Percentiles rank a stretch among this genome's conserved stretches.
Conservation (phyloP, 2,797 vertebrate genomes). For the Micrastur ruficollis region DNA sequence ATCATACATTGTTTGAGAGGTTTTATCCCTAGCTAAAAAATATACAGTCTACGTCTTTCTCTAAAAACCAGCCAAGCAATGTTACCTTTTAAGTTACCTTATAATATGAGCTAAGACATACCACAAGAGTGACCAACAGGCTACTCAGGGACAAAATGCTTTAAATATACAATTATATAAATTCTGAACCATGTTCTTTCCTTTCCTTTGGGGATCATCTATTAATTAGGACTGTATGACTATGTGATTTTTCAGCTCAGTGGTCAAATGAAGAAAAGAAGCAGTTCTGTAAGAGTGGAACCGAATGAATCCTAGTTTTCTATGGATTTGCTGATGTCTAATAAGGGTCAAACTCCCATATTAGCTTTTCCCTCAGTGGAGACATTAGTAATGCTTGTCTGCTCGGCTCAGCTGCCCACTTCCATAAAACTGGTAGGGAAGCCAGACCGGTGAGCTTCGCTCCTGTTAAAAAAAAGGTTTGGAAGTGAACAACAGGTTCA, state of each 20-base stretch:
- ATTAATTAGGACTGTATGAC: constrained; percentile 52
- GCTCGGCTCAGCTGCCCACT: constrained; percentile 20
- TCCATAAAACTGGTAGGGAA: constrained; percentile 27
- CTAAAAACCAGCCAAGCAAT: not conserved
- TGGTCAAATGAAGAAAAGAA: constrained; percentile 45
- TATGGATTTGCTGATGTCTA: constrained; percentile 24
- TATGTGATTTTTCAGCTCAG: constrained; percentile 55
- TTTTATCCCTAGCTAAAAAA: not conserved
- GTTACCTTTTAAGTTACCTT: not conserved
- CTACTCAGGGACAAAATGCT: not conserved
- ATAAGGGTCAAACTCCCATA: constrained; percentile 42
- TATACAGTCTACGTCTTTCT: not conserved
- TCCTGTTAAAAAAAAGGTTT: not conserved
- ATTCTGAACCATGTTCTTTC: not conserved
- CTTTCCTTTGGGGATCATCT: constrained; percentile 12
- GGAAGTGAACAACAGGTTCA: not conserved
- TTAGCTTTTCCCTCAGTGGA: constrained; percentile 21
- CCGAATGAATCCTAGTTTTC: constrained; percentile 30
- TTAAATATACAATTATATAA: constrained; percentile 20
- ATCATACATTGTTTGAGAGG: not conserved
- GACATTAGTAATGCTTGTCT: constrained; percentile 52
- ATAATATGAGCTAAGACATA: not conserved
- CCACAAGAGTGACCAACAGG: not conserved
- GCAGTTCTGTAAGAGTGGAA: not conserved
- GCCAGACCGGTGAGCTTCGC: not conserved